Base-by-base conservation (phyloP, 2,113 vertebrate genomes). In the Desmodus rotundus region DNA sequence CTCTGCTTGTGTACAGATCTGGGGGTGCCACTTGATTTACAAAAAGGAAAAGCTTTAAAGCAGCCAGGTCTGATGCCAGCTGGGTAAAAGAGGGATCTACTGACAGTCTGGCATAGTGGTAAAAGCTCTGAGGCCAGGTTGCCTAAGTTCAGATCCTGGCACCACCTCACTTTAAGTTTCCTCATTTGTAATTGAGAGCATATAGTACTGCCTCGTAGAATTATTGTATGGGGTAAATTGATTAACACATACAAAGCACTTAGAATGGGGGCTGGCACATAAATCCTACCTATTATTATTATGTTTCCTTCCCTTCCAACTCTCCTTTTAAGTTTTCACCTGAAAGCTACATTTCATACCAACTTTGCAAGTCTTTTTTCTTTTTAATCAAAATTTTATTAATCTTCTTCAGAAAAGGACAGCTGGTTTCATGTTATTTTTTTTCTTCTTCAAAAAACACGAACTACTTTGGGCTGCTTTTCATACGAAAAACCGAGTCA, bases 261-360 rank as follows among this genome's bases (percentile, higher is more conserved):
- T 58, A 74, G 7, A 90, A 94, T 38, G 54, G 38, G 58, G 4
- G 3, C 50, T 43, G 28, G 87, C 26, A 93, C 41, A 61, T 16
- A 93, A 94, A 67, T 58, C 88, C 47, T 82, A 89, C 36, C 31
- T 41, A 31, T 50, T 47, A 74, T 33, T 36, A 80, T 33, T 68
- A 38, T 54, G 19, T 38, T 89, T 63, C 41, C 52, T 93, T 74
- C 5, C 72, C 38, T 90, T 94, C 7, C n/a, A 95, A 91, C 4
- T 63, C 15, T 74, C 41, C 45, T 36, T 95, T 93, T 92, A 97
- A 95, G 87, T 85, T 96, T 96, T 93, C 20, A 95, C 11, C 82
- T 91, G 65, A 96, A 96, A 94, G n/a, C 38, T 77, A 0, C 88
- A 93, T 70, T 89, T 83, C 50, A 90, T 61, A 50, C 15, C 56